These are phyloP conservation scores for Phasianus colchicus DNA, from an alignment of 2,113 vertebrate species.

Conservation along the genomic window DNA sequence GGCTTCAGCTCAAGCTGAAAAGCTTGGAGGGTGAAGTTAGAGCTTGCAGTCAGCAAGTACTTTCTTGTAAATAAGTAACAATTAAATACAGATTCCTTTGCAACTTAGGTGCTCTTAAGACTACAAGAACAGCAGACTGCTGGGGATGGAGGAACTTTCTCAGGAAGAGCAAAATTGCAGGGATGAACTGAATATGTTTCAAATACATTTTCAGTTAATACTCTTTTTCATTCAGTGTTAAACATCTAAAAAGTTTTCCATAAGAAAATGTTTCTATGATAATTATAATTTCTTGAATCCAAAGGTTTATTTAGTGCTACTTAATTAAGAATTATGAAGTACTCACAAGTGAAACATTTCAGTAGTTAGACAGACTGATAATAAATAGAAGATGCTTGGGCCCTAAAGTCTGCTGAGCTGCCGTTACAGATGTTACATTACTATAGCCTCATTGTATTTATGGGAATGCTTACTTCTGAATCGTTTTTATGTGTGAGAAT, in stretches of 20 bases:
- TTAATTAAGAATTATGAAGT: background rate
- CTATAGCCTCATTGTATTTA: background rate
- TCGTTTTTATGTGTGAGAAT: too few species aligned
- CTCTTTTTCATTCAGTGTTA: background rate
- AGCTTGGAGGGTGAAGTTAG: background rate
- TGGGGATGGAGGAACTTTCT: background rate
- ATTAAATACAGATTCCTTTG: background rate
- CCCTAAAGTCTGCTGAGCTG: background rate
- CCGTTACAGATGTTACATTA: background rate
- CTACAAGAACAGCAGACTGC: background rate
- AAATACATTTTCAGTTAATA: background rate
- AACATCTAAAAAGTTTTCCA: background rate
- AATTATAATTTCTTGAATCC: background rate
- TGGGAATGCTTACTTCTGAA: too few species aligned
- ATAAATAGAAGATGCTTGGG: background rate
- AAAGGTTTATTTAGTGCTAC: background rate
- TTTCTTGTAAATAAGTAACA: background rate
- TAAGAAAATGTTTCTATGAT: background rate
- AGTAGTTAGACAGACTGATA: background rate
- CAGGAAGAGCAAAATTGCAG: background rate
- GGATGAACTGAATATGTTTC: background rate
- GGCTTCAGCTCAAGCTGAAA: background rate
- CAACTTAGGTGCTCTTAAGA: fast-evolving
- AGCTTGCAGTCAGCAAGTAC: background rate
- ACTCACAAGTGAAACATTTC: background rate